These are phyloP conservation scores for Diorhabda elongata DNA, from an alignment of 1,140 invertebrate species.

Conservation along the genomic window DNA sequence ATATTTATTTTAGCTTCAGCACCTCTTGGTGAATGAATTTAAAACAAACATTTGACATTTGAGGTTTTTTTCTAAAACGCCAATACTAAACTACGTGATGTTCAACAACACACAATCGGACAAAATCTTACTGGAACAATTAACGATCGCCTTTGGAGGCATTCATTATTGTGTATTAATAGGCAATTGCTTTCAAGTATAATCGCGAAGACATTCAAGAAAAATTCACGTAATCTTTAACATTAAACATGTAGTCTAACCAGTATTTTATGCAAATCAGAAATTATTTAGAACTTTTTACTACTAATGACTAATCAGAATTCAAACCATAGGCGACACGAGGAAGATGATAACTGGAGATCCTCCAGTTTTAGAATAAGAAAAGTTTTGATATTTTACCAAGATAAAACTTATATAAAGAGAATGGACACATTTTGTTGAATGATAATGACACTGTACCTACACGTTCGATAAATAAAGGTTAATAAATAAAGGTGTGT, in stretches of 20 bases:
- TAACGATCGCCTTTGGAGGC: conserved; percentile 29
- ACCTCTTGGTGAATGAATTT: no score
- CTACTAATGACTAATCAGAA: not conserved
- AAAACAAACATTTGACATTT: not conserved
- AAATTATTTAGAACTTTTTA: conserved; percentile 9
- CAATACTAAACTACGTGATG: not conserved
- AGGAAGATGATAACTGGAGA: no score
- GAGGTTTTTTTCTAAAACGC: not conserved
- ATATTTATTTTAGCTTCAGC: not conserved
- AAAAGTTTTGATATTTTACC: no score
- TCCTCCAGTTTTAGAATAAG: no score
- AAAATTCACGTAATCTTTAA: conserved; percentile 39
- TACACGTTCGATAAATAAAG: no score
- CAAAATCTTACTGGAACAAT: conserved; percentile 6
- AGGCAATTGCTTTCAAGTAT: conserved; percentile 42
- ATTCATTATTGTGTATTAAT: conserved; percentile 42
- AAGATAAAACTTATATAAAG: no score
- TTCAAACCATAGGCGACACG: no score
- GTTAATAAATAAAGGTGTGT: no score
- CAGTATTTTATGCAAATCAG: conserved; percentile 26
- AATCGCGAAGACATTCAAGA: conserved; percentile 33
- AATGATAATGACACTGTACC: no score
- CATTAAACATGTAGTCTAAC: conserved; percentile 33
- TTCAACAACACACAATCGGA: conserved; percentile 7
- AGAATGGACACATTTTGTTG: no score